Conservation (phyloP, 2,888 invertebrate species). For the Thera britannica region DNA sequence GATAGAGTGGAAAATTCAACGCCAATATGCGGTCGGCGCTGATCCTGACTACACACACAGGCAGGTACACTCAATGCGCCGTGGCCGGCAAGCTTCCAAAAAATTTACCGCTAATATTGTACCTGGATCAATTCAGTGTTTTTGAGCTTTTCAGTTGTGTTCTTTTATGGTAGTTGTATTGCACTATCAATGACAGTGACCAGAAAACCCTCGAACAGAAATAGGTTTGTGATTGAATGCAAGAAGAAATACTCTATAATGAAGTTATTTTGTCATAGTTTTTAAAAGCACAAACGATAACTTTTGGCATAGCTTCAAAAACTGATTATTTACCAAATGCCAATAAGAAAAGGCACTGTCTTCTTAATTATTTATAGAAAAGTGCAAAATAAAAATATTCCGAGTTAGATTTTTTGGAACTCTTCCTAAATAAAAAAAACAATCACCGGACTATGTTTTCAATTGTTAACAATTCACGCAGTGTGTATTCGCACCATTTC, state of each 20-base stretch:
- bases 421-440: not conserved
- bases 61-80: conserved; percentile 15
- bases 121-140: conserved; percentile 9
- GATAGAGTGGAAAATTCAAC: conserved; percentile 49
- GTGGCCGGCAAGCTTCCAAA: conserved; percentile 42
- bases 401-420: not conserved
- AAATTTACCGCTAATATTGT: conserved; percentile 30
- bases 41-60: conserved; percentile 47
- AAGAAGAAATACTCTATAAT: too few species aligned
- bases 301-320: not conserved
- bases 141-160: conserved; percentile 2
- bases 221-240: too few species aligned
- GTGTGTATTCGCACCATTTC: conserved; percentile 4
- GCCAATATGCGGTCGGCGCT: conserved; percentile 51
- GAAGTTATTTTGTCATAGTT: too few species aligned
- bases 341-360: conserved; percentile 5
- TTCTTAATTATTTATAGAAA: not conserved
- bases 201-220: too few species aligned
- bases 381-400: not conserved
- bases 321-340: conserved; percentile 4
- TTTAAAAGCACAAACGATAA: not conserved
- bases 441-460: not conserved
- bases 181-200: too few species aligned
- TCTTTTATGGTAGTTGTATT: not conserved
- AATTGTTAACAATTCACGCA: conserved; percentile 4